Conservation (phyloP, 92 coral and sea anemone genomes). For the Diadumene lineata region DNA sequence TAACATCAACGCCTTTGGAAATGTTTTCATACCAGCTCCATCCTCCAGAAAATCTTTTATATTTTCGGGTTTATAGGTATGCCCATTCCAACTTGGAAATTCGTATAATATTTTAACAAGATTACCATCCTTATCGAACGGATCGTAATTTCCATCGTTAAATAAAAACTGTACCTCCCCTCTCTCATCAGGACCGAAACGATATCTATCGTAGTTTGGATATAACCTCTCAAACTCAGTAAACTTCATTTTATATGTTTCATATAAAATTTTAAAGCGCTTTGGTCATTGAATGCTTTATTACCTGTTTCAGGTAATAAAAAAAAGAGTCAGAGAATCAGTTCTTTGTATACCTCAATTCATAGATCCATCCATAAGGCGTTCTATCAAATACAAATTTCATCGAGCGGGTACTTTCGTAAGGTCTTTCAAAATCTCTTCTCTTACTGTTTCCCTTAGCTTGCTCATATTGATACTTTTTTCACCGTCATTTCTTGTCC, state of each 20-base stretch:
- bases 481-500: constrained; percentile 21
- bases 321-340: background rate
- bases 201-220: background rate
- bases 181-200: background rate
- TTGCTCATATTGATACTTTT: constrained; percentile 15
- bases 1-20: constrained; percentile 5
- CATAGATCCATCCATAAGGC: constrained; percentile 22
- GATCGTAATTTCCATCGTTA: constrained; percentile 17
- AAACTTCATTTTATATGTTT: constrained; percentile 26
- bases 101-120: constrained; percentile 4
- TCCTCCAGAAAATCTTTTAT: constrained; percentile 7
- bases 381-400: constrained; percentile 22
- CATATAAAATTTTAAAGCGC: constrained; percentile 1
- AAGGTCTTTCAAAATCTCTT: constrained; percentile 21
- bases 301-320: background rate
- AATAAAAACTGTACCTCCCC: constrained; percentile 6
- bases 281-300: background rate
- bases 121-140: constrained; percentile 10
- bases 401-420: constrained; percentile 10
- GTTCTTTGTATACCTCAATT: constrained; percentile 18
- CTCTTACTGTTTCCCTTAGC: constrained; percentile 29
- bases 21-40: background rate
- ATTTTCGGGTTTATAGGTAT: constrained; percentile 6
- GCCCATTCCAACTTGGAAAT: constrained; percentile 1
- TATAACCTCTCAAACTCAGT: constrained; percentile 7